Percentiles rank a stretch among this genome's conserved stretches.
phyloP scores from a whole-genome alignment of 2,888 invertebrate genomes.

The Chelonus formosanus region DNA sequence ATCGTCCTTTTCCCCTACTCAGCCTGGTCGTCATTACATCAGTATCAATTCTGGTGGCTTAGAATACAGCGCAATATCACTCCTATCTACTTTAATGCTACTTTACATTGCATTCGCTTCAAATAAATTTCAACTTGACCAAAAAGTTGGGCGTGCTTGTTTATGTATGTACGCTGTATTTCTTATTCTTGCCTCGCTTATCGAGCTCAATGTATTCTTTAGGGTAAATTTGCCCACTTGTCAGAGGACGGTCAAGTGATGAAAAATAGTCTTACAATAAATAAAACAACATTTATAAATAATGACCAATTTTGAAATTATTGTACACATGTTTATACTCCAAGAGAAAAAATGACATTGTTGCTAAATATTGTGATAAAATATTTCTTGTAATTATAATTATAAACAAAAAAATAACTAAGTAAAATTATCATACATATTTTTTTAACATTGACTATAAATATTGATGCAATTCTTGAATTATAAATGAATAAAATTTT shows the following conservation, averaged over 20 bases:
- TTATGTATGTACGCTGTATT: constrained; percentile 88
- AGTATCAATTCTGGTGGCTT: constrained; percentile 90
- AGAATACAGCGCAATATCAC: constrained; percentile 89
- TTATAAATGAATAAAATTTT: too few species aligned
- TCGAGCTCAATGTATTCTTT: constrained; percentile 93
- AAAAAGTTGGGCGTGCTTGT: constrained; percentile 84
- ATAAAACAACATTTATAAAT: not conserved
- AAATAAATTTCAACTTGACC: constrained; percentile 88
- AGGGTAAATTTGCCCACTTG: constrained; percentile 89
- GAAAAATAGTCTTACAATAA: not conserved
- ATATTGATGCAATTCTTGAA: too few species aligned
- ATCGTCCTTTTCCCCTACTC: constrained; percentile 82
- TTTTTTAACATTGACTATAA: too few species aligned
- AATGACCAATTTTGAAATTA: not conserved
- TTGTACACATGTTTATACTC: too few species aligned
- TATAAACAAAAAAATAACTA: too few species aligned
- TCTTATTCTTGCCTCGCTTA: constrained; percentile 85
- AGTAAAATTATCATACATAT: too few species aligned
- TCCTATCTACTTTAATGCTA: constrained; percentile 85
- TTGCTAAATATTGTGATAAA: too few species aligned
- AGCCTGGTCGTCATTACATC: constrained; percentile 81
- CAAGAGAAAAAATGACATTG: too few species aligned
- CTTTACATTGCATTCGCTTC: constrained; percentile 85
- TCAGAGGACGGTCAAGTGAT: constrained; percentile 63
- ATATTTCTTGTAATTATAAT: too few species aligned